Percentiles rank a stretch among this genome's conserved stretches.
phyloP scores from a whole-genome alignment of 64 coral and sea anemone genomes.

The Astreopora myriophthalma region DNA sequence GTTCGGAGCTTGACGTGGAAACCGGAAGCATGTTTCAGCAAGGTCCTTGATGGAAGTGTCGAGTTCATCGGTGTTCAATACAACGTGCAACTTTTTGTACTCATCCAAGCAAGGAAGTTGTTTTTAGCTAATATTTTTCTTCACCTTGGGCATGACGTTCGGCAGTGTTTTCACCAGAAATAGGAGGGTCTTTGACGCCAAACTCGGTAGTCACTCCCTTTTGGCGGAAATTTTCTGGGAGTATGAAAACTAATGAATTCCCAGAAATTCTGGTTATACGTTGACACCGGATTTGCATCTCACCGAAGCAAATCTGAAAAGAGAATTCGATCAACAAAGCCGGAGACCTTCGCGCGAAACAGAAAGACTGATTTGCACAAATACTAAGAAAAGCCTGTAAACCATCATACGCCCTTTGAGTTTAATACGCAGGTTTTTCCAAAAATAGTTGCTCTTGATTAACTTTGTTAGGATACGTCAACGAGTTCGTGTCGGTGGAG shows the following conservation, averaged over 20 bases:
- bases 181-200: slow-evolving; percentile 8
- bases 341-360: too few relatives aligned
- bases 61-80: background rate
- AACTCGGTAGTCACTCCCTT: background rate
- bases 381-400: too few relatives aligned
- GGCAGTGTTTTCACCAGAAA: background rate
- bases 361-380: too few relatives aligned
- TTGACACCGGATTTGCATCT: background rate
- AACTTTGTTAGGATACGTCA: too few relatives aligned
- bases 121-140: background rate
- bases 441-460: too few relatives aligned
- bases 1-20: background rate
- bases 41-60: background rate
- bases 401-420: too few relatives aligned
- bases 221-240: background rate
- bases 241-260: background rate
- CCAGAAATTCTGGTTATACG: background rate
- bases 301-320: background rate
- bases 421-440: too few relatives aligned
- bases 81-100: background rate
- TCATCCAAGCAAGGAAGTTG: background rate
- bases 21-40: background rate
- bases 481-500: too few relatives aligned
- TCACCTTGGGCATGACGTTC: background rate
- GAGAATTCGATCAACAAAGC: too few relatives aligned